phyloP scores from a whole-genome alignment of 2,888 invertebrate species.

The Mimas tiliae region DNA sequence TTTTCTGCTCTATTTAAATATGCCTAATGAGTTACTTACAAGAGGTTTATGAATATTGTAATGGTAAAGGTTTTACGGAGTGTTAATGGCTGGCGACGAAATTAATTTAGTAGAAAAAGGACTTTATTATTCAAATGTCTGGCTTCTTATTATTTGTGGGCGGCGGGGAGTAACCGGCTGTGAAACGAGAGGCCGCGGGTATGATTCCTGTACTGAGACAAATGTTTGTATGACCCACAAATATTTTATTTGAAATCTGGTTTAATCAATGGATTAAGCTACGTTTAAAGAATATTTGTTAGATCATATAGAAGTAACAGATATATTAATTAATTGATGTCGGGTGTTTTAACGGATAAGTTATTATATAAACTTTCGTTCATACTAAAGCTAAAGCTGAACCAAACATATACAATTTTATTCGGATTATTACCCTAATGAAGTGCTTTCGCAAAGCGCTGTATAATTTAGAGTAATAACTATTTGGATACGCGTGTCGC shows the following conservation, averaged over 20 bases:
- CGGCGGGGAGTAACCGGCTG: no score
- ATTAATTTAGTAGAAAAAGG: not conserved
- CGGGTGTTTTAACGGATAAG: no score
- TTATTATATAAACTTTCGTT: not conserved
- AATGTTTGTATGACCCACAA: no score
- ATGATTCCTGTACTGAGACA: no score
- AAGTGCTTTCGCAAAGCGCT: constrained; percentile 47
- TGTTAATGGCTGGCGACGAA: not conserved
- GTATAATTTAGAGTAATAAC: constrained; percentile 55
- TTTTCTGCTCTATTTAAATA: constrained; percentile 40
- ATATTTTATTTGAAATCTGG: no score
- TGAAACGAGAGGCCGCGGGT: no score
- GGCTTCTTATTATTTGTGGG: no score
- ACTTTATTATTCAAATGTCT: no score
- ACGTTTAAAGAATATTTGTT: no score
- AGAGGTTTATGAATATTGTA: constrained; percentile 22
- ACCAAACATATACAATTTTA: constrained; percentile 15
- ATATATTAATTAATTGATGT: no score
- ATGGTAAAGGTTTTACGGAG: constrained; percentile 8
- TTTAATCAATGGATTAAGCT: no score
- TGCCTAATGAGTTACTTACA: constrained; percentile 16
- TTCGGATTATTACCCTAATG: constrained; percentile 36
- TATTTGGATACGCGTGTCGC: constrained; percentile 51
- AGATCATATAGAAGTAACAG: no score
- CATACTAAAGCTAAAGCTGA: not conserved